Base-by-base conservation (phyloP, 2,888 invertebrate species). In the Spisula solida region DNA sequence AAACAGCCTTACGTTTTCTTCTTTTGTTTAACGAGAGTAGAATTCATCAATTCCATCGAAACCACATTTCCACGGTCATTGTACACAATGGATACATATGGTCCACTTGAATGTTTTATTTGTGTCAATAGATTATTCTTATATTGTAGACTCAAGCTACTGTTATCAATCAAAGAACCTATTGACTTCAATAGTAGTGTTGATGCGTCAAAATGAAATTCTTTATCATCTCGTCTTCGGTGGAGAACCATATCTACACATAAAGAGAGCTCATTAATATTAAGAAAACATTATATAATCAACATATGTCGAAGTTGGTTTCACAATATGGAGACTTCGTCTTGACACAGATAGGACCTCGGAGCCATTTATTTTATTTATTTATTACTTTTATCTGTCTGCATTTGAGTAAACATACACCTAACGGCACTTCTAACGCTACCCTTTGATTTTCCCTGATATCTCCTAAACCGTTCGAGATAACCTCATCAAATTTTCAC, bases 81-180 rank as follows among this genome's bases (percentile, higher is more conserved):
- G 56, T 88, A 88, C 10, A 4, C 48, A 29, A 88, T 48, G n/a
- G 31, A 29, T n/a, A 85, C 79, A 78, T 75, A 88, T 5, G 56
- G 47, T 25, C 88, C 88, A 48, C 34, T 31, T 31, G 85, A 85
- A 66, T 88, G 88, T 48, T 41, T 2, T 34, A 88, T 75, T 34
- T n/a, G 81, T 66, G 31, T 25, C 0, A 88, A 29, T 18, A 41
- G 12, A 25, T 56, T 25, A 10, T 75, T 25, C 1, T 82, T 34
- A 31, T 88, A 88, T 18, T 81, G n/a, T 12, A 88, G 41, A 51
- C 47, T 12, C 29, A 85, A 41, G 29, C 18, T 41, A 66, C 88
- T 88, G 29, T 47, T 41, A 29, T 88, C 88, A 31, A 29, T 14
- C 20, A 81, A 14, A 12, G 88, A 88, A 16, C 41, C 8, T n/a